Conservation (phyloP, 2,888 invertebrate species). For the Epinotia brunnichana region DNA sequence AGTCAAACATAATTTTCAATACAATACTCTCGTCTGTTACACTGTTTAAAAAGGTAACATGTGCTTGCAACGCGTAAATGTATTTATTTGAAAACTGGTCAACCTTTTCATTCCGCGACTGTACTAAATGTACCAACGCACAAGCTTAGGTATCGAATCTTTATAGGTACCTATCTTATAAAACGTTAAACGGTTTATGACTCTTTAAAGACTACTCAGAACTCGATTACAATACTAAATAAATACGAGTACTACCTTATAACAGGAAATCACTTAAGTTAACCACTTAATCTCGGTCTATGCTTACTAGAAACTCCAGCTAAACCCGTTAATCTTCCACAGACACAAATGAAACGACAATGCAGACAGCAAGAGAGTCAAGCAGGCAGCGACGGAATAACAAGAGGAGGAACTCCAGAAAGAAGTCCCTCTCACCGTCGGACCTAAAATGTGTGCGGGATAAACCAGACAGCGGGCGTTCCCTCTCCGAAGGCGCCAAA, state of each 20-base stretch:
- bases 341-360: constrained; percentile 74
- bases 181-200: background rate
- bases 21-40: too few species aligned
- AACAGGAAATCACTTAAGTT: constrained; percentile 21
- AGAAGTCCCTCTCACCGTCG: constrained; percentile 80
- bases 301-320: constrained; percentile 12
- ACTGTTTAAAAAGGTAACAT: too few species aligned
- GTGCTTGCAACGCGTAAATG: too few species aligned
- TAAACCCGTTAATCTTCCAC: constrained; percentile 55
- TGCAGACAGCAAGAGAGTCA: constrained; percentile 78
- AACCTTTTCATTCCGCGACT: too few species aligned
- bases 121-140: too few species aligned
- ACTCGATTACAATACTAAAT: background rate
- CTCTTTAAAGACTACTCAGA: background rate
- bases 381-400: constrained; percentile 77
- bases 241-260: background rate
- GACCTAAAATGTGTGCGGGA: constrained; percentile 72
- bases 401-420: constrained; percentile 79
- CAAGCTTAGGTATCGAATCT: too few species aligned
- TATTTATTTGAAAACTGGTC: too few species aligned
- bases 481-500: constrained; percentile 79
- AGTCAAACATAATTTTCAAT: too few species aligned
- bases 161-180: background rate
- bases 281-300: constrained; percentile 6
- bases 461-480: constrained; percentile 73